These are phyloP conservation scores for Druon quercuslanigerum DNA, from an alignment of 1,140 invertebrate species.

Conservation along the genomic window DNA sequence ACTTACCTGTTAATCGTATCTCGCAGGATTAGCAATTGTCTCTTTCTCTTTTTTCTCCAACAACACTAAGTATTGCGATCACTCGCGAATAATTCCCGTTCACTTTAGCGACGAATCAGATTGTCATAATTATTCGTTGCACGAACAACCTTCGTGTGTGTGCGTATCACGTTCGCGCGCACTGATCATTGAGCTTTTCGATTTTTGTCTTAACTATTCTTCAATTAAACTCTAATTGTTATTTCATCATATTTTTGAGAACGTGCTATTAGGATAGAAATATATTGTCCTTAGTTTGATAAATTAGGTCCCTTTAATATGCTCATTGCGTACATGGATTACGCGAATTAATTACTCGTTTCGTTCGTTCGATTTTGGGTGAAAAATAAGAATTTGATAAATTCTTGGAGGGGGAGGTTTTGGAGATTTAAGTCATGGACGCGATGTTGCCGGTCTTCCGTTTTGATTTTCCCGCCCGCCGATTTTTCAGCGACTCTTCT, in stretches of 20 bases:
- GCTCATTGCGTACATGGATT: neutral
- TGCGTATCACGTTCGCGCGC: neutral
- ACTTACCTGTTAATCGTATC: constrained; percentile 26
- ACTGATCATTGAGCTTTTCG: constrained; percentile 22
- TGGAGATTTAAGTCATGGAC: neutral
- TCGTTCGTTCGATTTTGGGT: neutral
- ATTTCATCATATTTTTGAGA: no score
- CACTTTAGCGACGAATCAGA: constrained; percentile 29
- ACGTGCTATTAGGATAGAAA: no score
- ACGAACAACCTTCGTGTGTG: constrained; percentile 18
- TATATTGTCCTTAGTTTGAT: neutral
- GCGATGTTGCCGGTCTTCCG: neutral
- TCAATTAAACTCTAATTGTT: no score
- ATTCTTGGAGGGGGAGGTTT: neutral
- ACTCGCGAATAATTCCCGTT: constrained; percentile 27
- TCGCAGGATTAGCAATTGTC: constrained; percentile 9
- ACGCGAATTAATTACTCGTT: constrained; percentile 1
- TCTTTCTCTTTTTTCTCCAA: constrained; percentile 9
- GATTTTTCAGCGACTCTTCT: neutral
- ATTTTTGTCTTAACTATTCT: neutral
- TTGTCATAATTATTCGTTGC: constrained; percentile 23
- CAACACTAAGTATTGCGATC: constrained; percentile 23
- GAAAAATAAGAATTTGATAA: neutral
- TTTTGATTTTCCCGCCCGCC: neutral
- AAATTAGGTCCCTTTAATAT: neutral